Evolutionary conservation across 2,113 vertebrate species (phyloP).

Genomic region (Passer montanus): DNA sequence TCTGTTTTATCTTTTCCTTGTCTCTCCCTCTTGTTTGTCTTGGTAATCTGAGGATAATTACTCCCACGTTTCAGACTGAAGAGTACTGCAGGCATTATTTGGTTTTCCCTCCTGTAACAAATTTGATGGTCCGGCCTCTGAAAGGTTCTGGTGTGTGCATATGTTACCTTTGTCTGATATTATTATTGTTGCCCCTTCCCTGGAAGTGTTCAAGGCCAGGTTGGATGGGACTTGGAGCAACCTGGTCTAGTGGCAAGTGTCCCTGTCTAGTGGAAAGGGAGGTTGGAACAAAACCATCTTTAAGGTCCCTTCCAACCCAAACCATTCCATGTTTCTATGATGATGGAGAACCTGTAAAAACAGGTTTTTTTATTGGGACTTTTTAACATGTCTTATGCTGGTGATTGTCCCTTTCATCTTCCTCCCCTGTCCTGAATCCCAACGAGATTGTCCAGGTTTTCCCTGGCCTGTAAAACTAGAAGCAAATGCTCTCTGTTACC

Average conservation of each 20-base stretch:
- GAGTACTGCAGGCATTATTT: neutral
- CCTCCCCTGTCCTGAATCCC: neutral
- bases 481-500: neutral
- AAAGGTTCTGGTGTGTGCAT: neutral
- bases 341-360: neutral
- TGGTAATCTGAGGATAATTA: conserved; percentile 9
- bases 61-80: neutral
- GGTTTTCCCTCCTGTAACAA: neutral
- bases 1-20: conserved; percentile 45
- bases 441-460: neutral
- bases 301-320: neutral
- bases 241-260: neutral
- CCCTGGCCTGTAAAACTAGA: neutral
- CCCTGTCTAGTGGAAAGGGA: neutral
- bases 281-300: neutral
- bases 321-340: neutral
- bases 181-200: neutral
- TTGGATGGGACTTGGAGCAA: neutral
- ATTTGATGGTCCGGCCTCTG: neutral
- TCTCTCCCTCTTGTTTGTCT: conserved; percentile 24
- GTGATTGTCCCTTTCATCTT: neutral
- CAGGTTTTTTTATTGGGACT: neutral
- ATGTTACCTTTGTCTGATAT: neutral
- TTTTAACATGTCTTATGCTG: neutral
- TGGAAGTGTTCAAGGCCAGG: neutral